Conservation (phyloP, 2,888 invertebrate species). For the Spisula subtruncata region DNA sequence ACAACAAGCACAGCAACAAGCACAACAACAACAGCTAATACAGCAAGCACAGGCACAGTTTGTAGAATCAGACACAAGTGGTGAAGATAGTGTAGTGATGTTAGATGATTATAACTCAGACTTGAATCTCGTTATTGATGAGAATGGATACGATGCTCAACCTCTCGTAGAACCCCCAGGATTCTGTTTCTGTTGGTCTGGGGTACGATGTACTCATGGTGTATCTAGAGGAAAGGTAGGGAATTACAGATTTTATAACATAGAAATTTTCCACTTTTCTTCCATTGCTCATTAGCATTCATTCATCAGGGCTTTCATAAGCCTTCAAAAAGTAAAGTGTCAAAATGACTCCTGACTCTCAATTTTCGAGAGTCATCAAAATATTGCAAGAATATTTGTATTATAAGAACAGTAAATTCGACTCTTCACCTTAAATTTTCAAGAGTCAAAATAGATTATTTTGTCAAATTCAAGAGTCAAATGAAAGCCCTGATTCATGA, state of each 20-base stretch:
- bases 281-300: no score
- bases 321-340: no score
- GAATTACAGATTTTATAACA: background rate
- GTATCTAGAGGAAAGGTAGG: slow-evolving; percentile 93
- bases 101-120: slow-evolving; percentile 86
- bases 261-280: background rate
- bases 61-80: slow-evolving; percentile 45
- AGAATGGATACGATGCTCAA: slow-evolving; percentile 91
- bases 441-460: no score
- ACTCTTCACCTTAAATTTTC: no score
- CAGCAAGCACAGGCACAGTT: slow-evolving; percentile 26
- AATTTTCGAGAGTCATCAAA: no score
- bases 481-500: no score
- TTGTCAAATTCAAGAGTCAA: no score
- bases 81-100: slow-evolving; percentile 75
- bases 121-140: slow-evolving; percentile 83
- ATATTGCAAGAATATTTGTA: no score
- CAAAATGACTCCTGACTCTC: no score
- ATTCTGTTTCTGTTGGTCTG: slow-evolving; percentile 97
- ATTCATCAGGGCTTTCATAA: no score
- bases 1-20: slow-evolving; percentile 5
- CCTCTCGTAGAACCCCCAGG: slow-evolving; percentile 94
- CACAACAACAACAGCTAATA: background rate
- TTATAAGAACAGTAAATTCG: no score
- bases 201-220: slow-evolving; percentile 95